phyloP scores from a whole-genome alignment of 2,113 vertebrate genomes.

The Sorex fumeus region DNA sequence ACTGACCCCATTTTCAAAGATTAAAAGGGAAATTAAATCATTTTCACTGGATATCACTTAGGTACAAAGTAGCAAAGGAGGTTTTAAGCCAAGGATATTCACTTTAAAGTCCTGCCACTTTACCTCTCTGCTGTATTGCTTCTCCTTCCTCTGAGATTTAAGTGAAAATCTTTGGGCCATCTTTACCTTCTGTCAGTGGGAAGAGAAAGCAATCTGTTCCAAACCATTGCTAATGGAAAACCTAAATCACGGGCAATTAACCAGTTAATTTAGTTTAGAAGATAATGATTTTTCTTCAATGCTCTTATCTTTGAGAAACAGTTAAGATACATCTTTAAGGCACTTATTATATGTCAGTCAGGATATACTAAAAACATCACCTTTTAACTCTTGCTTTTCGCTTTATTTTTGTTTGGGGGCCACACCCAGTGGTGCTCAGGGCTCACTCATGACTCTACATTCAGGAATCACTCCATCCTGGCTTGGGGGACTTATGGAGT shows the following conservation, averaged over 20 bases:
- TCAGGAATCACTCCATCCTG: no score
- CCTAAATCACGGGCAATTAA: neutral
- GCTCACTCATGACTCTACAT: no score
- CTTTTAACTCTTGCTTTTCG: neutral
- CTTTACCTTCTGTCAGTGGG: neutral
- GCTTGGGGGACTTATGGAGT: no score
- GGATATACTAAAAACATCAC: neutral
- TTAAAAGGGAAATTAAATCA: neutral
- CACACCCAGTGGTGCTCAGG: no score
- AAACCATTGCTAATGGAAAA: neutral
- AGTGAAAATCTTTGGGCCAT: neutral
- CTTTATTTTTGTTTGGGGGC: no score
- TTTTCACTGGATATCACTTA: neutral
- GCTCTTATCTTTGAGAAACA: neutral
- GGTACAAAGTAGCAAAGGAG: neutral
- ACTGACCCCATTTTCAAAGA: neutral
- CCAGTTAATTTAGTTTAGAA: neutral
- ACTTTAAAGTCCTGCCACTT: neutral
- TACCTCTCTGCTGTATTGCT: neutral
- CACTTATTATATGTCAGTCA: neutral
- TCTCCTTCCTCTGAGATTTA: neutral
- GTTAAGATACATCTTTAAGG: neutral
- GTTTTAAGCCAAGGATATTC: neutral
- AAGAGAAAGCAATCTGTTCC: neutral
- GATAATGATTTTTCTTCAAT: neutral